Conservation (phyloP, 1,140 invertebrate species). For the Listronotus bonariensis region DNA sequence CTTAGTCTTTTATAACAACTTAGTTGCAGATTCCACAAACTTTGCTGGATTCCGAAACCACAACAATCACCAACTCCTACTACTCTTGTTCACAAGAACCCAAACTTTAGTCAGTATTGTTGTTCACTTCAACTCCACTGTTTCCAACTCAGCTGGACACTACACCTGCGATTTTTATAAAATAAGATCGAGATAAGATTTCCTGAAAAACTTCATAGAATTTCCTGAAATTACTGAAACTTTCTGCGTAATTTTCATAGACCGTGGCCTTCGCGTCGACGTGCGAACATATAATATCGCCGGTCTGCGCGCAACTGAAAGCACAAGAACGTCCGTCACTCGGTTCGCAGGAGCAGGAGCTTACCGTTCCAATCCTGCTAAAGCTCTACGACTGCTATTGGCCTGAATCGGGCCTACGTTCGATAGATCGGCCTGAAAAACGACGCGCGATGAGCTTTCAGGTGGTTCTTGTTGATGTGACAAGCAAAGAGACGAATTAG, state of each 20-base stretch:
- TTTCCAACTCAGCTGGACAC: neutral
- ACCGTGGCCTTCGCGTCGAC: neutral
- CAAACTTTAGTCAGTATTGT: slow-evolving; percentile 27
- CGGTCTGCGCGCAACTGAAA: slow-evolving; percentile 32
- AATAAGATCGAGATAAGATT: neutral
- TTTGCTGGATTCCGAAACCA: neutral
- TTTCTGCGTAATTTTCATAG: neutral
- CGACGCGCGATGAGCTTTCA: neutral
- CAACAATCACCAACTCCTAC: slow-evolving; percentile 20
- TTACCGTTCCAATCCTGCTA: slow-evolving; percentile 24
- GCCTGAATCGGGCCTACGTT: slow-evolving; percentile 12
- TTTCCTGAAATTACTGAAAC: neutral
- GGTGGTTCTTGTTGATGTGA: neutral
- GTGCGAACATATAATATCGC: slow-evolving; percentile 9
- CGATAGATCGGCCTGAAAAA: neutral
- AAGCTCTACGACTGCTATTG: slow-evolving; percentile 21
- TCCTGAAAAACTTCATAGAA: neutral
- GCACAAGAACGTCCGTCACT: slow-evolving; percentile 13
- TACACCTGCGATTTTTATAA: neutral
- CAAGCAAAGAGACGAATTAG: too few species aligned
- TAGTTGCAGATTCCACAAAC: too few species aligned
- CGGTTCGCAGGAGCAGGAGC: slow-evolving; percentile 25
- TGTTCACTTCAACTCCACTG: slow-evolving; percentile 7
- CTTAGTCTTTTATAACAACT: too few species aligned
- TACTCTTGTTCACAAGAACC: slow-evolving; percentile 21